These are phyloP conservation scores for Ictalurus furcatus DNA, from an alignment of 2,113 vertebrate species.

Conservation along the genomic window DNA sequence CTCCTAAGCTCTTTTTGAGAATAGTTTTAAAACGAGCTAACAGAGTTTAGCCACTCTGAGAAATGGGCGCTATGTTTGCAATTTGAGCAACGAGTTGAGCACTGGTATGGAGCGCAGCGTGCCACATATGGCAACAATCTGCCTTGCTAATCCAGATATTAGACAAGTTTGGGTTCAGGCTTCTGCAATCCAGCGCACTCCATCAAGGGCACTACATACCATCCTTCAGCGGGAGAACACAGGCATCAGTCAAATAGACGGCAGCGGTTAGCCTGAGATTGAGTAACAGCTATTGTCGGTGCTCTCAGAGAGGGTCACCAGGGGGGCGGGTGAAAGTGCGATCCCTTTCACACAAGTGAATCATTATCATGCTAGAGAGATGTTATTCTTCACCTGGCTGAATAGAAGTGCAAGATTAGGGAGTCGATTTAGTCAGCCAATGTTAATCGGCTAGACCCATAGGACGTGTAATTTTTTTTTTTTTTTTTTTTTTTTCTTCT, in stretches of 20 bases:
- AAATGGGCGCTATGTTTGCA: conserved; percentile 14
- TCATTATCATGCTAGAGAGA: conserved; percentile 5
- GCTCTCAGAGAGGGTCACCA: conserved; percentile 13
- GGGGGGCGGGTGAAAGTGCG: background rate
- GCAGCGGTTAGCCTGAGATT: conserved; percentile 21
- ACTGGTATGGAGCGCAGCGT: conserved; percentile 63
- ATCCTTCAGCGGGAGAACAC: conserved; percentile 49
- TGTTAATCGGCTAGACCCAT: background rate
- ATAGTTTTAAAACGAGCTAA: conserved; percentile 21
- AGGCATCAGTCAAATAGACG: conserved; percentile 29
- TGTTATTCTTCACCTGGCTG: conserved; percentile 33
- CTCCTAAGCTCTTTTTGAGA: background rate
- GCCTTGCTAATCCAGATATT: conserved; percentile 73
- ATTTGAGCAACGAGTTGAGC: background rate
- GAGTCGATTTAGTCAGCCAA: background rate
- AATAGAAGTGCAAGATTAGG: conserved; percentile 6
- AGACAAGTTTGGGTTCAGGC: conserved; percentile 71
- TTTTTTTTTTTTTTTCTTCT: no score
- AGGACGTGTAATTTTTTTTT: no score
- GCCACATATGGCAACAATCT: conserved; percentile 79
- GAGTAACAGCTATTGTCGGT: conserved; percentile 41
- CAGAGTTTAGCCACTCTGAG: background rate
- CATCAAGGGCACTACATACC: conserved; percentile 63
- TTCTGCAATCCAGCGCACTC: conserved; percentile 61
- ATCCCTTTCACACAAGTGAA: conserved; percentile 30